A percentile compares a stretch with the other conserved stretches of the same genome.
Evolutionary conservation across 2,888 invertebrate species (phyloP).

Genomic region (Nephrotoma guestfalica): DNA sequence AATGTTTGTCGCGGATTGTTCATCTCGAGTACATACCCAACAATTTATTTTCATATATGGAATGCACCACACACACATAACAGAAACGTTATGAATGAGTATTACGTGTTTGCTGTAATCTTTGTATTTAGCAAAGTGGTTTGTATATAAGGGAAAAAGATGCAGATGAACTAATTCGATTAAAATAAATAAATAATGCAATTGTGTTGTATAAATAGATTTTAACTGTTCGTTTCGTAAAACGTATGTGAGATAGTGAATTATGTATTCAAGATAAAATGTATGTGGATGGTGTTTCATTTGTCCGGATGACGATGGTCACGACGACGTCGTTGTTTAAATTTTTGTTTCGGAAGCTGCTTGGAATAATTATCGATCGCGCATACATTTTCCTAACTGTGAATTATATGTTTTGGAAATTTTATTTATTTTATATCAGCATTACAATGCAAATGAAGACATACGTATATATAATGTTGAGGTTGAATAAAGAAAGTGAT

Average conservation of each 20-base stretch:
- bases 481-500: background rate
- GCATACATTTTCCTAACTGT: background rate
- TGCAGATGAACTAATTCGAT: background rate
- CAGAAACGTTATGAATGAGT: background rate
- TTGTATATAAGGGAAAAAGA: background rate
- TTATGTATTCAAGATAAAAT: background rate
- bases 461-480: background rate
- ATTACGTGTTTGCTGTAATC: background rate
- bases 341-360: background rate
- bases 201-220: background rate
- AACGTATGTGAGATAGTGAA: background rate
- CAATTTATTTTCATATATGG: background rate
- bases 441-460: background rate
- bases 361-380: background rate
- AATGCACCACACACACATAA: background rate
- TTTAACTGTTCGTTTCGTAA: background rate
- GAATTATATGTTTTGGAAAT: background rate
- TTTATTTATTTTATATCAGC: background rate
- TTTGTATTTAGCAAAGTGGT: background rate
- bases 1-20: background rate
- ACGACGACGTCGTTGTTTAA: too few relatives aligned
- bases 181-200: background rate
- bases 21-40: background rate
- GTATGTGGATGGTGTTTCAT: background rate
- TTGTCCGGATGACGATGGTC: background rate